Evolutionary conservation across 2,888 invertebrate genomes (phyloP), one percentile per base, ranked within the genome.

Genomic region (Belgica antarctica): DNA sequence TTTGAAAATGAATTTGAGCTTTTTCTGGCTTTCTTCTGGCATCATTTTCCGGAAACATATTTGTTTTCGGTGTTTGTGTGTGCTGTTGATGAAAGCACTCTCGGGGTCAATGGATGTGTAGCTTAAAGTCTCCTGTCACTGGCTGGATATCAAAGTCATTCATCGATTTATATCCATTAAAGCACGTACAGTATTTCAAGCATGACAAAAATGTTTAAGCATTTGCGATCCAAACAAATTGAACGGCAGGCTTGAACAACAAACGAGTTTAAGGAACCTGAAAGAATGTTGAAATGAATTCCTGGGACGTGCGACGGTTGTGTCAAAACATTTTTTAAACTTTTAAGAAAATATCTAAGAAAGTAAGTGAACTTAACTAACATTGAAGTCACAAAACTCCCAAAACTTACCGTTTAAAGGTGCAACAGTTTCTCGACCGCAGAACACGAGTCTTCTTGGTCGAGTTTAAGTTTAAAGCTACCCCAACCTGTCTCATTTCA

Each of bases 161-260:
- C 22, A n/a, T 52, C 52, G 52, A 52, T 52, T 52, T 52, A 52
- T 22, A 22, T 52, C 22, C 52, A 52, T 19, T 52, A 52, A 52
- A 52, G 52, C 52, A 52, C 52, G 52, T 52, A 52, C n/a, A n/a
- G 22, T 19, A 22, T 8, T 52, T 52, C 52, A 22, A 22, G 22
- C 52, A 52, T 52, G 52, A 52, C 52, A 12, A n/a, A 52, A 52
- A 52, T 52, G 8, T 22, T 52, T 17, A 22, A 22, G 52, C 52
- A n/a, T 52, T n/a, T n/a, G n/a, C 19, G 19, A 52, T 7, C 52
- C 52, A 52, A n/a, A n/a, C 41, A 41, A 12, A 41, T 15, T 41
- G 3, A 12, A 41, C 10, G 41, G 41, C n/a, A n/a, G n/a, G n/a
- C n/a, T n/a, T n/a, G n/a, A n/a, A n/a, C 41, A 41, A 41, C n/a